phyloP scores from a whole-genome alignment of 37 sponge, comb jelly and placozoan genomes.

The Axinella damicornis region DNA sequence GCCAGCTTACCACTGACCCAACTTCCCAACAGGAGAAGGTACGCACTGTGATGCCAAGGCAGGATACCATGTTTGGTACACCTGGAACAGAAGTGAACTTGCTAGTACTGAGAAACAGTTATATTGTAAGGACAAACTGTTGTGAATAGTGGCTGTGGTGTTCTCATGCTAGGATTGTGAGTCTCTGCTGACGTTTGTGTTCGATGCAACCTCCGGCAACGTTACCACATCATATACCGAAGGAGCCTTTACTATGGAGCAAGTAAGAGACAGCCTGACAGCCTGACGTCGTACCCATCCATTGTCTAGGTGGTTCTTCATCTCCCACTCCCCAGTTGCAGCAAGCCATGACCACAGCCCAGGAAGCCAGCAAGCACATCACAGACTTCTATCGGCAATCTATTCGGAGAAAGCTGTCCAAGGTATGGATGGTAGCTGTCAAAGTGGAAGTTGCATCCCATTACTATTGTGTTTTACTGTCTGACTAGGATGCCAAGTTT shows the following conservation, averaged over 20 bases:
- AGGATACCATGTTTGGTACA: too few species aligned
- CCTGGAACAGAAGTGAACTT: too few species aligned
- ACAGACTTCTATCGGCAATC: conserved; percentile 59
- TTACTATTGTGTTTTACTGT: background rate
- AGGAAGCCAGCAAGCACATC: conserved; percentile 13
- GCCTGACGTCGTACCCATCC: too few species aligned
- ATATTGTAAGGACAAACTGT: too few species aligned
- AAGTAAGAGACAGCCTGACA: conserved; percentile 23
- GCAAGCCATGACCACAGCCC: conserved; percentile 36
- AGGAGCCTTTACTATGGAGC: conserved; percentile 50
- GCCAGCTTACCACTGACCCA: conserved; percentile 67
- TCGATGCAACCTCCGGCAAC: background rate
- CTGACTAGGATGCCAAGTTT: too few species aligned
- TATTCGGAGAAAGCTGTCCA: conserved; percentile 60
- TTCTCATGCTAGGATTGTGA: background rate
- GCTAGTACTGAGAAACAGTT: too few species aligned
- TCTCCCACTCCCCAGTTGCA: conserved; percentile 22
- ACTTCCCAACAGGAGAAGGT: conserved; percentile 47
- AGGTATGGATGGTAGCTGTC: too few species aligned
- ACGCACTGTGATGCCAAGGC: too few species aligned
- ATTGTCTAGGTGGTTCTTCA: background rate
- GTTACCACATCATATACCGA: conserved; percentile 33
- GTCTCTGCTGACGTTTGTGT: conserved; percentile 41
- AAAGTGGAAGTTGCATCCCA: too few species aligned
- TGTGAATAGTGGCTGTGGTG: too few species aligned